A percentile compares a stretch with the other conserved stretches of the same genome.
Evolutionary conservation across 2,888 invertebrate species (phyloP).

Genomic region (Apotomis turbidana): DNA sequence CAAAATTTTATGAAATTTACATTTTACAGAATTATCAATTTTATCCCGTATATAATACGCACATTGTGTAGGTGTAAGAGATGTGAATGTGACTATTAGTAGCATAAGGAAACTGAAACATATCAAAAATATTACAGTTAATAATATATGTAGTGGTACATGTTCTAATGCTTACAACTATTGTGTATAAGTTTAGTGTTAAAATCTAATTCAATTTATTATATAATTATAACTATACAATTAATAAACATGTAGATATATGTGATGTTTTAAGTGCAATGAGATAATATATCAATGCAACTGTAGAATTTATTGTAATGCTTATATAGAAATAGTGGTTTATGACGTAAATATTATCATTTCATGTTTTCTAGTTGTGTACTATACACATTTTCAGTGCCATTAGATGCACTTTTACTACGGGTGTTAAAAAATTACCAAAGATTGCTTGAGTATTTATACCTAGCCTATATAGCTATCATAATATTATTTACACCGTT

Average conservation of each 20-base stretch:
- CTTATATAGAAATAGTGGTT: not conserved
- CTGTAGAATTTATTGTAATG: conserved; percentile 31
- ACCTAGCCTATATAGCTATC: not conserved
- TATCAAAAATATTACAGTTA: conserved; percentile 40
- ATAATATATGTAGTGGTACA: not conserved
- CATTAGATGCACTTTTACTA: conserved; percentile 13
- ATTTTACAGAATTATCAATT: conserved; percentile 18
- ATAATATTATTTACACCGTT: conserved; percentile 45
- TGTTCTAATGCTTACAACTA: conserved; percentile 8
- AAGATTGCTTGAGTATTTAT: conserved; percentile 19
- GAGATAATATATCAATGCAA: conserved; percentile 39
- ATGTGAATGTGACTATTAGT: not conserved
- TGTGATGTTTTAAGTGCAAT: conserved; percentile 10
- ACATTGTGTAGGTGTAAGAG: conserved; percentile 32
- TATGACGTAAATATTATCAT: not conserved
- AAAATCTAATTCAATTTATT: conserved; percentile 15
- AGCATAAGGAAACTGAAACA: conserved; percentile 41
- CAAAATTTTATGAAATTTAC: conserved; percentile 25
- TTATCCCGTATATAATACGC: conserved; percentile 34
- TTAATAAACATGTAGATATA: conserved; percentile 12
- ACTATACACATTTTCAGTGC: conserved; percentile 17
- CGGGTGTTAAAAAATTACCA: not conserved
- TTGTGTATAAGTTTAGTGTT: conserved; percentile 6
- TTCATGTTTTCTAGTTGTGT: not conserved
- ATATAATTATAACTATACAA: not conserved